Evolutionary conservation across 2,113 vertebrate genomes (phyloP).

Genomic region (Brienomyrus brachyistius): DNA sequence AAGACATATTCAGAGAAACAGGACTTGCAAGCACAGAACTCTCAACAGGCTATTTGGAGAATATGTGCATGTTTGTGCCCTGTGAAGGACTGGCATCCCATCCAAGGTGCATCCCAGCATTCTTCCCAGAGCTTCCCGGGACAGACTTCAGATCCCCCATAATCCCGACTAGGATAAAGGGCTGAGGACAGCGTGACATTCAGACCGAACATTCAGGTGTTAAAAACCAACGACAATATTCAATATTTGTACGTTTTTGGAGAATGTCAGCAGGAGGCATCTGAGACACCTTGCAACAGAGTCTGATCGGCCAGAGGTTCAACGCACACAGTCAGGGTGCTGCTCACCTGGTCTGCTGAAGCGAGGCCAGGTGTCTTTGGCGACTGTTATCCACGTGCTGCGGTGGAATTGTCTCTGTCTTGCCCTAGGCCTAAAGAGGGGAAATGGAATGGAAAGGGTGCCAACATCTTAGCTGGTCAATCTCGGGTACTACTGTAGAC

Average conservation of each 20-base stretch:
- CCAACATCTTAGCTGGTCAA: neutral
- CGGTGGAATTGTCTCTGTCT: slow-evolving; percentile 79
- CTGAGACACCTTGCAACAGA: neutral
- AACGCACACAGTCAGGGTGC: too few species aligned
- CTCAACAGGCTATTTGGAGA: neutral
- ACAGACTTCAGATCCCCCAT: neutral
- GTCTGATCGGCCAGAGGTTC: neutral
- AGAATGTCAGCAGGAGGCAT: neutral
- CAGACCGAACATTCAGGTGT: neutral
- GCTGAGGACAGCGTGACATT: neutral
- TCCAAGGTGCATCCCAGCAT: neutral
- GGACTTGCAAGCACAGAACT: neutral
- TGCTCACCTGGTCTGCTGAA: slow-evolving; percentile 81
- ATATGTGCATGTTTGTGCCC: neutral
- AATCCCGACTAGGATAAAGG: neutral
- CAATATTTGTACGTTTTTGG: neutral
- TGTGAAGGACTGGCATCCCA: neutral
- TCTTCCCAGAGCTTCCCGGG: neutral
- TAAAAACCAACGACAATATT: neutral
- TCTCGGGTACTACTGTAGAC: neutral
- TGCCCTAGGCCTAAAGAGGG: slow-evolving; percentile 64
- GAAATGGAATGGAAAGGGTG: neutral
- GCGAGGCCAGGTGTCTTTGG: slow-evolving; percentile 88
- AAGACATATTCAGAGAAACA: neutral
- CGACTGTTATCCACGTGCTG: slow-evolving; percentile 80